Evolutionary conservation across 1,140 invertebrate species (phyloP).

Genomic region (Drosophila lacertosa): DNA sequence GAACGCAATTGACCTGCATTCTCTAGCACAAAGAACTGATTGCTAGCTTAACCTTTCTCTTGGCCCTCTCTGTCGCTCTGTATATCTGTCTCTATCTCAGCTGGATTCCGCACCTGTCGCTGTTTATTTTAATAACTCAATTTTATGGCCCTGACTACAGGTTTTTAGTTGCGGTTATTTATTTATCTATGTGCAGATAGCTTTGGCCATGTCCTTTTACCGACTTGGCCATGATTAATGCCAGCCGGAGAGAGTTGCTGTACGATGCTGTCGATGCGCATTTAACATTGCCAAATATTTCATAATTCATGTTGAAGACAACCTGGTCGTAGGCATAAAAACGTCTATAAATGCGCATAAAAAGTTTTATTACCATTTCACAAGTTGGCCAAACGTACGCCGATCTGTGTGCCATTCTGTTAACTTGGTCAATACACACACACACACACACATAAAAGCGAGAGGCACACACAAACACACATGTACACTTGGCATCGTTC

Average conservation of each 20-base stretch:
- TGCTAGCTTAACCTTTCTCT: constrained; percentile 32
- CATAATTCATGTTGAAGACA: constrained; percentile 64
- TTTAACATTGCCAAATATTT: constrained; percentile 64
- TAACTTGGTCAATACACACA: constrained; percentile 18
- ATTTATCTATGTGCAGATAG: constrained; percentile 50
- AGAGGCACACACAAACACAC: constrained; percentile 1
- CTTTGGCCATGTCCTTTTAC: constrained; percentile 56
- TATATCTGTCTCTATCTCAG: constrained; percentile 3
- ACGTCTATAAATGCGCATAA: constrained; percentile 58
- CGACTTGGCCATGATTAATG: constrained; percentile 64
- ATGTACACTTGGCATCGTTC: constrained; percentile 6
- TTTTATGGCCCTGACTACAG: constrained; percentile 64
- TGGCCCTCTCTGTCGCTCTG: constrained; percentile 12
- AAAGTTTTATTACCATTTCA: constrained; percentile 75
- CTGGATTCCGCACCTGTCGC: constrained; percentile 54
- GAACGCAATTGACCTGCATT: constrained; percentile 63
- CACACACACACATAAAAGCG: constrained; percentile 1
- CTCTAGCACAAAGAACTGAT: constrained; percentile 50
- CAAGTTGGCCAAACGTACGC: constrained; percentile 39
- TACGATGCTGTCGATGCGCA: constrained; percentile 36
- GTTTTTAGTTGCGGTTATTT: constrained; percentile 51
- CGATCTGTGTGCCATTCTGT: constrained; percentile 20
- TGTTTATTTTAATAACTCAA: constrained; percentile 69
- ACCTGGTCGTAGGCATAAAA: constrained; percentile 59
- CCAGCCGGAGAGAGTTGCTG: constrained; percentile 31